A percentile compares a stretch with the other conserved stretches of the same genome.
These are phyloP conservation scores for Drosophila fulvimacula DNA, from an alignment of 2,888 invertebrate genomes.

Conservation along the genomic window DNA sequence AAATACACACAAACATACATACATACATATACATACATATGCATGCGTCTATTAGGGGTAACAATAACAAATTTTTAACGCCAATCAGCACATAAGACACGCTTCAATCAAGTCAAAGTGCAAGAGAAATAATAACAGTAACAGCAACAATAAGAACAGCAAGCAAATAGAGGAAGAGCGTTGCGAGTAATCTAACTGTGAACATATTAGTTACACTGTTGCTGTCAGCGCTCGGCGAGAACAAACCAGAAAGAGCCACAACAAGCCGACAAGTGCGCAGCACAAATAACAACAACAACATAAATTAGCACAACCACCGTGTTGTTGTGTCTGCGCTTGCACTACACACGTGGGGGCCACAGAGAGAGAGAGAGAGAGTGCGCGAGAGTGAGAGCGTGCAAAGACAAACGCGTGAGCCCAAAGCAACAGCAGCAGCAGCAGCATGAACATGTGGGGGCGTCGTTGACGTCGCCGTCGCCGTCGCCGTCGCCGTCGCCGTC, in stretches of 20 bases:
- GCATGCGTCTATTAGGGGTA: constrained; percentile 15
- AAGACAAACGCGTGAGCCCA: constrained; percentile 45
- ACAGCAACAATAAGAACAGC: constrained; percentile 13
- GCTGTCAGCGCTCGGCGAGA: constrained; percentile 43
- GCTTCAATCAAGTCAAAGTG: constrained; percentile 65
- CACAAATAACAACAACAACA: constrained; percentile 47
- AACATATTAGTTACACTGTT: constrained; percentile 59
- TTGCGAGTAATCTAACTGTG: constrained; percentile 56
- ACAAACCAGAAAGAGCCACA: constrained; percentile 47
- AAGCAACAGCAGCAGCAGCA: constrained; percentile 1
- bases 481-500: constrained; percentile 36
- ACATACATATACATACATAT: background rate
- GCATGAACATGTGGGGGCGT: constrained; percentile 58
- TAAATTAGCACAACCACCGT: constrained; percentile 40
- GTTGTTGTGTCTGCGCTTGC: constrained; percentile 52
- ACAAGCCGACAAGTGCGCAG: constrained; percentile 70
- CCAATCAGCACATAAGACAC: constrained; percentile 44
- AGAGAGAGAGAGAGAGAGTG: constrained; percentile 6
- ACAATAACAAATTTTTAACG: constrained; percentile 35
- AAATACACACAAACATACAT: no score
- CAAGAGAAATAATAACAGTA: constrained; percentile 44
- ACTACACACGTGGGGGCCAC: constrained; percentile 71
- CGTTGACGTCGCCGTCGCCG: constrained; percentile 43
- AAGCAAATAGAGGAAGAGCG: constrained; percentile 25
- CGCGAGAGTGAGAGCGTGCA: constrained; percentile 8